Conservation (phyloP, 2,888 invertebrate species). For the Elmis aenea region DNA sequence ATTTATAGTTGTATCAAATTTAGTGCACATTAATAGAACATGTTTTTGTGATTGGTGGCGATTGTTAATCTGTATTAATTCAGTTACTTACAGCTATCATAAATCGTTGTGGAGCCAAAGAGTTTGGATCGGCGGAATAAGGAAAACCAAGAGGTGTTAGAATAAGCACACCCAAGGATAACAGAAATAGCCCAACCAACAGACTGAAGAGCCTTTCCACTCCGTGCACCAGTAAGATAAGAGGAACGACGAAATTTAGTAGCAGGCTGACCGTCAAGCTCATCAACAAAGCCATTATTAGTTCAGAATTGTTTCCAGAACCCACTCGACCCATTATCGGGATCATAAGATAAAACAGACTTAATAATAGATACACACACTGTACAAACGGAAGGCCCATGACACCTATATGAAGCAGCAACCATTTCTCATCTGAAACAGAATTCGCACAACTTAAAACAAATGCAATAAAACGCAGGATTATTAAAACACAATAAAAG, state of each 20-base stretch:
- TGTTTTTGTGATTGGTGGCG: no score
- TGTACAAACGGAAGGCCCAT: slow-evolving; percentile 60
- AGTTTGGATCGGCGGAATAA: slow-evolving; percentile 59
- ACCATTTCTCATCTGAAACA: slow-evolving; percentile 52
- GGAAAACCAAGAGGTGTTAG: slow-evolving; percentile 70
- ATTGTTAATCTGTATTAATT: slow-evolving; percentile 1
- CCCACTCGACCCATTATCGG: slow-evolving; percentile 80
- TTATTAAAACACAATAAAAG: slow-evolving; percentile 1
- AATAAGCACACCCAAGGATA: slow-evolving; percentile 53
- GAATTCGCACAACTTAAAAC: slow-evolving; percentile 8
- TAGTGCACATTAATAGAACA: no score
- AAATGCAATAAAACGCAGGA: background rate
- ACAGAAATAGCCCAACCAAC: slow-evolving; percentile 50
- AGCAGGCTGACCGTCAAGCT: slow-evolving; percentile 46
- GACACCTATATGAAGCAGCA: slow-evolving; percentile 51
- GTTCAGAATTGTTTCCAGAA: slow-evolving; percentile 64
- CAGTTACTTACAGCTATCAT: slow-evolving; percentile 64
- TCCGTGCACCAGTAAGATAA: slow-evolving; percentile 47
- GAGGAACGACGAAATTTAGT: slow-evolving; percentile 47
- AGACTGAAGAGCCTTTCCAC: slow-evolving; percentile 51
- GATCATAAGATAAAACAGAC: slow-evolving; percentile 67
- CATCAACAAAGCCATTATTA: slow-evolving; percentile 54
- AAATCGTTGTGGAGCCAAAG: slow-evolving; percentile 67
- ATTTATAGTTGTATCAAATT: no score
- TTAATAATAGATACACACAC: slow-evolving; percentile 65